These are phyloP conservation scores for Diachasmimorpha longicaudata DNA, from an alignment of 1,140 invertebrate genomes.

Conservation along the genomic window DNA sequence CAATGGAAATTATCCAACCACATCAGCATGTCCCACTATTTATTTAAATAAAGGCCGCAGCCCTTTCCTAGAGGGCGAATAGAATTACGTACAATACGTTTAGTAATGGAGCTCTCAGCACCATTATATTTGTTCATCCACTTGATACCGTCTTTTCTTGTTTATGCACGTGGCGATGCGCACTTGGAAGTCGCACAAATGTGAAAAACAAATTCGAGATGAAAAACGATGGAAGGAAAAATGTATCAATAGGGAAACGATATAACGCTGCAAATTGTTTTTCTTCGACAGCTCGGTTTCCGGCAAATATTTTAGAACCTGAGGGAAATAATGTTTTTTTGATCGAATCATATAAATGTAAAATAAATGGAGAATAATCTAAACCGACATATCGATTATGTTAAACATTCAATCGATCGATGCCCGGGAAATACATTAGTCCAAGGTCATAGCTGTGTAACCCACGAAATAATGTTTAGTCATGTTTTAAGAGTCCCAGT, in stretches of 20 bases:
- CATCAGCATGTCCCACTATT: no score
- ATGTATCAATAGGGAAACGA: neutral
- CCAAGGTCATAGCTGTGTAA: neutral
- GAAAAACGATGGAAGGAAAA: neutral
- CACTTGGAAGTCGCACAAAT: neutral
- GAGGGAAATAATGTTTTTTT: no score
- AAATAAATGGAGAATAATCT: no score
- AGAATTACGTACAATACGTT: neutral
- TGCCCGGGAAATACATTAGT: neutral
- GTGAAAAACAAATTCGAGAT: neutral
- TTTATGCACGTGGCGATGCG: neutral
- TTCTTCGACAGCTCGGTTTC: no score
- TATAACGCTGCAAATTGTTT: no score
- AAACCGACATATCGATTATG: no score
- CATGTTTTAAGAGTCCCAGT: neutral
- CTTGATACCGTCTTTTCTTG: neutral
- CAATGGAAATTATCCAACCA: no score
- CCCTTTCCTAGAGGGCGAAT: no score
- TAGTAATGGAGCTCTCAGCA: neutral
- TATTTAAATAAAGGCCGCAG: no score
- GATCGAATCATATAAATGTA: no score
- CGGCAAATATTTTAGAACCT: no score
- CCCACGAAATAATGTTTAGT: neutral
- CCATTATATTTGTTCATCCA: slow-evolving; percentile 1
- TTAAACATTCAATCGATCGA: neutral